Percentiles rank a stretch among this genome's conserved stretches.
Conservation (phyloP, 1,140 invertebrate species). For the Metopolophium dirhodum region DNA sequence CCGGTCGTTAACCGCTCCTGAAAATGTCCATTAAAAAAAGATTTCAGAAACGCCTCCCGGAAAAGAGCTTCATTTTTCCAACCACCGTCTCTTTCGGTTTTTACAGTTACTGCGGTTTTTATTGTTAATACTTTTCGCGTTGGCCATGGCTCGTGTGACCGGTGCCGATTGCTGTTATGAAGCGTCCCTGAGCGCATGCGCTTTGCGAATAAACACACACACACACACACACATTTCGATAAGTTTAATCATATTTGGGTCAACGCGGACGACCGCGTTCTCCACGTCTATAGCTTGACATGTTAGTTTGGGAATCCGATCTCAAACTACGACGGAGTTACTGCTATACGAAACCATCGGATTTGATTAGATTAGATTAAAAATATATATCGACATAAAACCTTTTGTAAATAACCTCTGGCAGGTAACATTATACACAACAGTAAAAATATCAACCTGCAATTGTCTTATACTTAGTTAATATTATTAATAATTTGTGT, state of each 20-base stretch:
- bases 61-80: conserved; percentile 14
- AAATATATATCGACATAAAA: not conserved
- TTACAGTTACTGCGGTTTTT: conserved; percentile 31
- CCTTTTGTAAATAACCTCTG: not conserved
- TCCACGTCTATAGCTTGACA: not conserved
- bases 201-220: not conserved
- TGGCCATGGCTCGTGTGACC: not conserved
- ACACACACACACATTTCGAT: not conserved
- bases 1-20: conserved; percentile 11
- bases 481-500: not conserved
- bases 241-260: conserved; percentile 27
- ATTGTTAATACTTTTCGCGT: conserved; percentile 34
- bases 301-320: not conserved
- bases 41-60: conserved; percentile 35
- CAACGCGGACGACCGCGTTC: not conserved
- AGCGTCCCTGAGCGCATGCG: not conserved
- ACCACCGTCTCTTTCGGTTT: not conserved
- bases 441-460: not conserved
- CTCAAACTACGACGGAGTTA: not conserved
- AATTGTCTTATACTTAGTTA: not conserved
- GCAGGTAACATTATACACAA: not conserved
- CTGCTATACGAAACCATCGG: not conserved
- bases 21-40: conserved; percentile 36
- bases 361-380: not conserved
- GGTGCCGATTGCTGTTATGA: not conserved